A percentile compares a stretch with the other conserved stretches of the same genome.
phyloP scores from a whole-genome alignment of 2,113 vertebrate species.

The Erythrolamprus reginae region DNA sequence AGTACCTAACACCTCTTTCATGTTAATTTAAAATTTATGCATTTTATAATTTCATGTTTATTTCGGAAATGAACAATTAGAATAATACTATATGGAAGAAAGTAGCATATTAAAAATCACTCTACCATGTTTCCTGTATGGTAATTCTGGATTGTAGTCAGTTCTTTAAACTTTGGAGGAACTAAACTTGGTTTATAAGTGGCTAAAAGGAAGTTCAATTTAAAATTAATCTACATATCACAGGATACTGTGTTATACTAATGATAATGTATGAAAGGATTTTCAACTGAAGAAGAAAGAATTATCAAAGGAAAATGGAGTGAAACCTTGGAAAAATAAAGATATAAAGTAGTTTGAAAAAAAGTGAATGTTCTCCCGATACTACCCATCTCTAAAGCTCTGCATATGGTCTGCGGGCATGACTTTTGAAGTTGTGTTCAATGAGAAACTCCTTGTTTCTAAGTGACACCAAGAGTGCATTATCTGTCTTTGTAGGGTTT shows the following conservation, averaged over 20 bases:
- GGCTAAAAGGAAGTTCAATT: slow-evolving; percentile 2
- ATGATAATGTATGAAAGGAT: not conserved
- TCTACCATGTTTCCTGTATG: not conserved
- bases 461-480: too few relatives aligned
- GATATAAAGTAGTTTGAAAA: too few relatives aligned
- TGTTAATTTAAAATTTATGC: not conserved
- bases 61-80: not conserved
- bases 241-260: not conserved
- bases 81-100: not conserved
- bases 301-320: not conserved
- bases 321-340: too few relatives aligned
- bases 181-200: not conserved
- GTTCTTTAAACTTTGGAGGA: not conserved
- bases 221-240: not conserved
- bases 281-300: not conserved
- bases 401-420: not conserved
- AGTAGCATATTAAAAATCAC: not conserved
- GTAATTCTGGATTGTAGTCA: not conserved
- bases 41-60: not conserved
- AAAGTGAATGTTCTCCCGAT: not conserved
- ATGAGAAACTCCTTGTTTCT: too few relatives aligned
- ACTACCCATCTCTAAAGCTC: not conserved
- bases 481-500: not conserved
- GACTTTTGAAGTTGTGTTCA: not conserved
- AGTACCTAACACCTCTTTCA: not conserved